Evolutionary conservation across 2,113 vertebrate species (phyloP), one percentile per base, ranked within the genome.

Genomic region (Callorhinus ursinus): DNA sequence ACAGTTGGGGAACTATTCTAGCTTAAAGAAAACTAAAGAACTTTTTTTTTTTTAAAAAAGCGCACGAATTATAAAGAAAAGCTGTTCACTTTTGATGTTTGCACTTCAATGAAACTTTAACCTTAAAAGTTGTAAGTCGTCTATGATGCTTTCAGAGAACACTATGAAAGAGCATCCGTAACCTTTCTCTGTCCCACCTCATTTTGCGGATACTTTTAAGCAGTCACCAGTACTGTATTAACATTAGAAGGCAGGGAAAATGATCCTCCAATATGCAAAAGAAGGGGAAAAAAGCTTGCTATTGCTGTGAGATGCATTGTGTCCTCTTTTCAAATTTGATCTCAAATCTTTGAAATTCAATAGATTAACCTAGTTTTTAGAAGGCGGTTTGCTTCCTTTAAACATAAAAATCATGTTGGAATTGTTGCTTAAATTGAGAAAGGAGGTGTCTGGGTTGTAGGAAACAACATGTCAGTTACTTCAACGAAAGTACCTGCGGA

Each of bases 41-140:
- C 15, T 76, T 88, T 0, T 42, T 15, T 76, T 88, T 0, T 42
- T 65, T 65, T 15, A 18, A 55, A 61, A 67, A 46, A 49, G 18
- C n/a, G 16, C 16, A 36, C 3, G 67, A 65, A 63, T 72, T 88
- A 72, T 57, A 79, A 91, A 85, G 39, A 92, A 80, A 28, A 90
- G 63, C 76, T 94, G 11, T 80, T 82, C 28, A 92, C 15, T 71
- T 82, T 89, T 82, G 51, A 90, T 83, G 55, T 86, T 86, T 77
- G 36, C 22, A 42, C 51, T 57, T 83, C 51, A 87, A 53, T 93
- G 88, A 87, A 74, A 71, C 39, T 77, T 74, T 95, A 28, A 89
- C 39, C 71, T 74, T 96, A 28, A 89, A 94, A 76, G 21, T 4
- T 31, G 24, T 74, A 53, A 86, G 42, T 72, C 89, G 22, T 93